Base-by-base conservation (phyloP, 2,797 vertebrate species). In the Neomorphus geoffroyi region DNA sequence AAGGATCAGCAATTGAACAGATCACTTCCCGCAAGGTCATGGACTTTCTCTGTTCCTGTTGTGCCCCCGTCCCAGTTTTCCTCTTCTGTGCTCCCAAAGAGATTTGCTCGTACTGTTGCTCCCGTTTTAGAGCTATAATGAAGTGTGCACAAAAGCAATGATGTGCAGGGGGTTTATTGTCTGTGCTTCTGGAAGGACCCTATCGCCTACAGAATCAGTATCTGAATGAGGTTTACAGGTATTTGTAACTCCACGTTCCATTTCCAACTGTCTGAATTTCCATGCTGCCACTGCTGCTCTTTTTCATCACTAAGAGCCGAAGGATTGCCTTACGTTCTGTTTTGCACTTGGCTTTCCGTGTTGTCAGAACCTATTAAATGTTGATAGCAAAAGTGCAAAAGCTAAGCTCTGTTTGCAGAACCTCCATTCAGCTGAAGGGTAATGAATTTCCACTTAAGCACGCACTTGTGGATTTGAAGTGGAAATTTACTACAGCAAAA, bases 401-500 rank as follows among this genome's bases (percentile, higher is more conserved):
- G 19, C 24, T 73, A 64, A 82, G n/a, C 15, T 79, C 24, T 73
- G 23, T 86, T 77, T 86, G 57, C 45, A 80, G 45, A 18, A 80
- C 33, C 64, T 74, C 64, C 72, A 61, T 48, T 45, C 71, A 65
- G n/a, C 22, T 81, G 51, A 90, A 69, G 45, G 16, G 39, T 60
- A 73, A 93, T 54, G 48, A 87, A 82, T 95, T 80, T 62, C 53
- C 26, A 77, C 64, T 87, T 78, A 64, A 74, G 16, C 26, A 45
- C 88, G 79, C 39, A 89, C 87, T 18, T 58, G 41, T 85, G 48
- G 48, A 45, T 91, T 92, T 86, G 58, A 74, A 88, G 73, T 61
- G 65, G 80, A 90, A 94, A 91, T 80, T 82, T 80, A 67, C 60
- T 74, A 46, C 19, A 88, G 46, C 66, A 93, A 88, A 82, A 64